Conservation (phyloP, 2,888 invertebrate species). For the Ctena decussata region DNA sequence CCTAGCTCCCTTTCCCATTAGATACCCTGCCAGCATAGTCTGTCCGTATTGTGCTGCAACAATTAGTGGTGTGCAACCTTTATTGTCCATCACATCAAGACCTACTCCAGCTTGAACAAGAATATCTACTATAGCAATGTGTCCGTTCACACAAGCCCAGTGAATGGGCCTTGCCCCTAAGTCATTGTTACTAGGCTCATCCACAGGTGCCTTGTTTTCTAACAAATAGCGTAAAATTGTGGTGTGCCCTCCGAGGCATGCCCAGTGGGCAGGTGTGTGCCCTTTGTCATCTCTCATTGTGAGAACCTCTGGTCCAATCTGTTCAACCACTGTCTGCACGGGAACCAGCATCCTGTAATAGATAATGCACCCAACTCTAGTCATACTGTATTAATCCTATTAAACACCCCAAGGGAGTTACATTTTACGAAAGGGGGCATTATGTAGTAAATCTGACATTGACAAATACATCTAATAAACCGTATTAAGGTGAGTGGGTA, state of each 20-base stretch:
- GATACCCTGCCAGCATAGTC: conserved; percentile 95
- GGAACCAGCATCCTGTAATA: conserved; percentile 92
- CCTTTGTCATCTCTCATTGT: conserved; percentile 96
- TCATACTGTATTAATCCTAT: too few relatives aligned
- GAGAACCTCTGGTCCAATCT: conserved; percentile 91
- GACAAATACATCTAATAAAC: too few relatives aligned
- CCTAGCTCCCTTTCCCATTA: conserved; percentile 95
- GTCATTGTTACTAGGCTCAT: conserved; percentile 94
- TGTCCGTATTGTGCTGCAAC: conserved; percentile 96
- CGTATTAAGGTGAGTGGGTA: too few relatives aligned
- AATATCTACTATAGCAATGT: conserved; percentile 94
- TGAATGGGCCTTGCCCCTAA: conserved; percentile 97
- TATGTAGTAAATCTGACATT: too few relatives aligned
- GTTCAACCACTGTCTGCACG: conserved; percentile 94
- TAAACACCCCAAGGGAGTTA: too few relatives aligned
- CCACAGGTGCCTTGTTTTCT: conserved; percentile 92
- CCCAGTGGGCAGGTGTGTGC: conserved; percentile 97
- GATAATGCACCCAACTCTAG: too few relatives aligned
- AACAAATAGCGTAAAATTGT: conserved; percentile 95
- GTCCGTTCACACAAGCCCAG: conserved; percentile 97
- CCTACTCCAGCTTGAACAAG: conserved; percentile 91
- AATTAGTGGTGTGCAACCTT: conserved; percentile 95
- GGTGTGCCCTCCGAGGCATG: conserved; percentile 95
- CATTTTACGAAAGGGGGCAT: too few relatives aligned
- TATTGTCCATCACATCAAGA: conserved; percentile 96